Percentiles rank a stretch among this genome's conserved stretches.
Conservation (phyloP, 2,797 vertebrate species). For the Nasua narica region DNA sequence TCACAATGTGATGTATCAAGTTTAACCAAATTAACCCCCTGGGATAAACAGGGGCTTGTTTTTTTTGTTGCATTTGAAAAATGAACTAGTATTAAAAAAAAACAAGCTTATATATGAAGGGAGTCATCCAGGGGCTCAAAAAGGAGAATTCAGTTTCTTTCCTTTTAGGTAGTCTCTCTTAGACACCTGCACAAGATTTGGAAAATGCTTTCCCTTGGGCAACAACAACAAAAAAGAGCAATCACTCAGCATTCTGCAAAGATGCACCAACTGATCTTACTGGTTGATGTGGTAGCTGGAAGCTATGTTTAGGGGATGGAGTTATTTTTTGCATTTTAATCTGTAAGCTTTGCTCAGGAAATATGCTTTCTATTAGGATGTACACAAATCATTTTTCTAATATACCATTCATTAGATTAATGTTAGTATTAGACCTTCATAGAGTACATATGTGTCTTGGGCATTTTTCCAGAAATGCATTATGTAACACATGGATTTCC, state of each 20-base stretch:
- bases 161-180: background rate
- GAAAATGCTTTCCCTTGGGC: conserved; percentile 29
- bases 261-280: background rate
- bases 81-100: background rate
- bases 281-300: conserved; percentile 39
- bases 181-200: conserved; percentile 54
- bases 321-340: conserved; percentile 50
- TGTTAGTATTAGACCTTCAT: conserved; percentile 36
- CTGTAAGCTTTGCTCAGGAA: conserved; percentile 35
- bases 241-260: conserved; percentile 44
- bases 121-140: background rate
- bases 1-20: conserved; percentile 68
- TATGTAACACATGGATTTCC: conserved; percentile 54
- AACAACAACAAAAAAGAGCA: background rate
- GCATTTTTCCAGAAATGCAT: conserved; percentile 28
- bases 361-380: conserved; percentile 65
- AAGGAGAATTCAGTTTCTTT: background rate
- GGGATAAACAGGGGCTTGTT: conserved; percentile 66
- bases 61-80: conserved; percentile 75
- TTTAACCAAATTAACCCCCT: conserved; percentile 74
- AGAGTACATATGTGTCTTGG: background rate
- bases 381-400: conserved; percentile 46
- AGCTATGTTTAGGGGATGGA: conserved; percentile 24
- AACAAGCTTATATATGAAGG: background rate
- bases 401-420: conserved; percentile 67